Conservation (phyloP, 1,140 invertebrate genomes). For the Calosoma granatense region DNA sequence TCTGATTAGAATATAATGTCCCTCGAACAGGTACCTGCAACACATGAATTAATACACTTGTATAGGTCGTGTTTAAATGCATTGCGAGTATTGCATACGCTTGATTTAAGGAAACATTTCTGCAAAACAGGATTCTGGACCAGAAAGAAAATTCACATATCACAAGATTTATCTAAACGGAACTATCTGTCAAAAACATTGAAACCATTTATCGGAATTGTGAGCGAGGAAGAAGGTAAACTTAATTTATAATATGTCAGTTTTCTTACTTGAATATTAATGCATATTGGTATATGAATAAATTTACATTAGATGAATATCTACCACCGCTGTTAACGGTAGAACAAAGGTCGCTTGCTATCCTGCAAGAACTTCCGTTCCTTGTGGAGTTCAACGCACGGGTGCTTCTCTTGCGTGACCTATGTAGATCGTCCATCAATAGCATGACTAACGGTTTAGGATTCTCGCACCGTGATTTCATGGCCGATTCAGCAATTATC, state of each 20-base stretch:
- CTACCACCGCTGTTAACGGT: constrained; percentile 78
- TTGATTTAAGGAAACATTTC: constrained; percentile 49
- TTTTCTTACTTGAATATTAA: no score
- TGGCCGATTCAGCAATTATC: constrained; percentile 39
- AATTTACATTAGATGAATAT: constrained; percentile 40
- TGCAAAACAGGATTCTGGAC: constrained; percentile 73
- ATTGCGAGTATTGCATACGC: constrained; percentile 29
- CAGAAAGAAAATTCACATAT: constrained; percentile 53
- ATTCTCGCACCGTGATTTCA: constrained; percentile 24
- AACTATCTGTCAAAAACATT: constrained; percentile 46
- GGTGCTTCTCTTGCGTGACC: constrained; percentile 73
- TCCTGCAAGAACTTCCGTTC: constrained; percentile 88
- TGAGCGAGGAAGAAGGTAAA: constrained; percentile 22
- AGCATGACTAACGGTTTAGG: constrained; percentile 16
- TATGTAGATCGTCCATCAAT: constrained; percentile 33
- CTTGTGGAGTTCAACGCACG: constrained; percentile 83
- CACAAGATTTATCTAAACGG: constrained; percentile 51
- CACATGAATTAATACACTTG: constrained; percentile 29
- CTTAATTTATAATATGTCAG: constrained; percentile 6
- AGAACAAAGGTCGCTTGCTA: constrained; percentile 77
- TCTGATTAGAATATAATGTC: no score
- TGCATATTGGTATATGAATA: neutral
- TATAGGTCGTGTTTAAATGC: constrained; percentile 28
- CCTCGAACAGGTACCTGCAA: constrained; percentile 22
- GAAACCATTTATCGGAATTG: constrained; percentile 31